Evolutionary conservation across 92 coral and sea anemone species (phyloP).

Genomic region (Heliopora coerulea): DNA sequence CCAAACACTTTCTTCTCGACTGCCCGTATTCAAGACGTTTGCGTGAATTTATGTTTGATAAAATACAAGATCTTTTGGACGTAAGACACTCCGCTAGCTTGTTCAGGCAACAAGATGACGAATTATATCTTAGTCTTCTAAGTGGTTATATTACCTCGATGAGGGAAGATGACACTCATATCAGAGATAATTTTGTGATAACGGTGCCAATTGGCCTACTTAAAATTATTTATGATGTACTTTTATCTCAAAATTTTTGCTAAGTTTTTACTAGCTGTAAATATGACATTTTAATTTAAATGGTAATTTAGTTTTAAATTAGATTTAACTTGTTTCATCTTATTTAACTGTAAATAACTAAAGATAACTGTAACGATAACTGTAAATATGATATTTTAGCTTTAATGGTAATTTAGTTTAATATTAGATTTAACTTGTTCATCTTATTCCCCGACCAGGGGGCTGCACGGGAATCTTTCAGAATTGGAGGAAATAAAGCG

Average conservation of each 20-base stretch:
- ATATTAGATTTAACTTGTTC: neutral
- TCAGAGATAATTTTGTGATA: neutral
- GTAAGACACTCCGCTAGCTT: neutral
- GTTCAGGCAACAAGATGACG: neutral
- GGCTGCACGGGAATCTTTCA: slow-evolving; percentile 15
- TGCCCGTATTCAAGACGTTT: neutral
- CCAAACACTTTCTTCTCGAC: neutral
- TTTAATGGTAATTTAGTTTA: neutral
- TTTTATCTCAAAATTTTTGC: neutral
- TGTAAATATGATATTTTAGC: neutral
- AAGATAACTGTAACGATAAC: neutral
- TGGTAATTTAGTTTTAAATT: too few relatives aligned
- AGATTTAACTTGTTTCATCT: neutral
- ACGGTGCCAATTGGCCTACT: neutral
- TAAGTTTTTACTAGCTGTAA: neutral
- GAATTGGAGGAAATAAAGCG: slow-evolving; percentile 12
- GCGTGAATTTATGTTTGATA: slow-evolving; percentile 3
- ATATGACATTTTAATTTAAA: neutral
- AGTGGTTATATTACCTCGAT: neutral
- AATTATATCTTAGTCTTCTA: neutral
- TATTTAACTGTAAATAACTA: neutral
- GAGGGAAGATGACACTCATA: neutral
- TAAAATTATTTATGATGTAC: neutral
- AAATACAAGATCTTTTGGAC: neutral
- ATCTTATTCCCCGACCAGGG: neutral